Evolutionary conservation across 2,888 invertebrate species (phyloP), one percentile per base, ranked within the genome.

Genomic region (Prenolepis imparis): DNA sequence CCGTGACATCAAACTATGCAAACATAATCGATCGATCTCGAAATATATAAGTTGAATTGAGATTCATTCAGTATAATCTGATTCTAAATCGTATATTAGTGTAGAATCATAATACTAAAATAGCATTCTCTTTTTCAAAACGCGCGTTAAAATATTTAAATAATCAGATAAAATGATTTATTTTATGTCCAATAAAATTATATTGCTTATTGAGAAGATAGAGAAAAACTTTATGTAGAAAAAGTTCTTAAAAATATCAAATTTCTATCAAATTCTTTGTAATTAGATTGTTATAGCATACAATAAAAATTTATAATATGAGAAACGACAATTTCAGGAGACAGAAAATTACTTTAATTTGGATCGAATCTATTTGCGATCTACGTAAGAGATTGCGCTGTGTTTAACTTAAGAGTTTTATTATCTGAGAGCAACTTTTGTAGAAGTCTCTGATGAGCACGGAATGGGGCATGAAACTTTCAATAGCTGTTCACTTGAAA

Each of bases 381-480:
- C 18, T 67, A 67, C 15, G 18, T 24, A 52, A 64, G 18, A 64
- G 21, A 63, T 64, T 24, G 1, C 41, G 18, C 11, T 64, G 18
- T 36, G 12, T 64, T 24, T 75, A 52, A 75, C 12, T 64, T 75
- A 12, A 48, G 21, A 75, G 18, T 75, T 75, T 64, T 64, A 12
- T 75, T 75, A 52, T 39, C 36, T 39, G 8, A 75, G 21, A 74
- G 24, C 63, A 5, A 75, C 8, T 64, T 11, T 48, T 24, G 11
- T 64, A 36, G 4, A 63, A 74, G 21, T 63, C 44, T 36, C 11
- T 36, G 21, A 52, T 24, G 18, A 41, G 12, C 24, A 52, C 18
- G 64, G 28, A 63, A 48, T 74, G 15, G 48, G 39, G 24, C 6
- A 63, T 64, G 21, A 75, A 75, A 64, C 64, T 75, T 74, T 64